phyloP scores from a whole-genome alignment of 2,113 vertebrate species.

The Alaudala cheleensis region DNA sequence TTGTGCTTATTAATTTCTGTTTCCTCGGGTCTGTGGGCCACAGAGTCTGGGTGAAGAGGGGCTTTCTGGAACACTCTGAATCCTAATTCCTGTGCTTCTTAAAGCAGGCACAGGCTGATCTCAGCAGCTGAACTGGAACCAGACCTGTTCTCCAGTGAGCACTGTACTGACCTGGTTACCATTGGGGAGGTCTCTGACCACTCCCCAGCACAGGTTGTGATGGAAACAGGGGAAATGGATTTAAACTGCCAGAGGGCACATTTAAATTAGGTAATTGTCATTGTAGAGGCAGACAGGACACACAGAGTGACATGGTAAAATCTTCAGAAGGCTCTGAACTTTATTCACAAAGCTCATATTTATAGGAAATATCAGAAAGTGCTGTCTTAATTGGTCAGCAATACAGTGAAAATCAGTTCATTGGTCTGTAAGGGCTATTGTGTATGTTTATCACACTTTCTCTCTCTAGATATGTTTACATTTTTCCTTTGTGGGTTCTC shows the following conservation, averaged over 20 bases:
- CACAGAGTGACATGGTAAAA: too few relatives aligned
- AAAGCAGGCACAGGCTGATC: not conserved
- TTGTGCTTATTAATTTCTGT: not conserved
- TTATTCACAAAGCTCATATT: too few relatives aligned
- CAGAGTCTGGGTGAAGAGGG: not conserved
- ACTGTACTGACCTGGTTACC: not conserved
- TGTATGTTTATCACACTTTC: too few relatives aligned
- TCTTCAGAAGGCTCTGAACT: too few relatives aligned
- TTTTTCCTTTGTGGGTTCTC: too few relatives aligned
- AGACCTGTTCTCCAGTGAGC: not conserved
- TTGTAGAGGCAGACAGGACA: too few relatives aligned
- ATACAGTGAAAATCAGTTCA: too few relatives aligned
- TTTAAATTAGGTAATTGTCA: not conserved
- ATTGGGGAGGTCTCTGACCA: not conserved
- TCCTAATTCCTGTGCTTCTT: not conserved
- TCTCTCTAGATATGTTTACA: too few relatives aligned
- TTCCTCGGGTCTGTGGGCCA: not conserved
- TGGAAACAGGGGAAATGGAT: not conserved
- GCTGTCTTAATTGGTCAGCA: too few relatives aligned
- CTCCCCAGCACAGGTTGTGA: not conserved
- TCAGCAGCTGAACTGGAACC: not conserved
- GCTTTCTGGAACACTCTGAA: not conserved
- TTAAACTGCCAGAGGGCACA: not conserved
- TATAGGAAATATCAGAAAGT: too few relatives aligned
- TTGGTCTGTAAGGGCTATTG: too few relatives aligned